Conservation (phyloP, 2,888 invertebrate genomes). For the Sycophila texana region DNA sequence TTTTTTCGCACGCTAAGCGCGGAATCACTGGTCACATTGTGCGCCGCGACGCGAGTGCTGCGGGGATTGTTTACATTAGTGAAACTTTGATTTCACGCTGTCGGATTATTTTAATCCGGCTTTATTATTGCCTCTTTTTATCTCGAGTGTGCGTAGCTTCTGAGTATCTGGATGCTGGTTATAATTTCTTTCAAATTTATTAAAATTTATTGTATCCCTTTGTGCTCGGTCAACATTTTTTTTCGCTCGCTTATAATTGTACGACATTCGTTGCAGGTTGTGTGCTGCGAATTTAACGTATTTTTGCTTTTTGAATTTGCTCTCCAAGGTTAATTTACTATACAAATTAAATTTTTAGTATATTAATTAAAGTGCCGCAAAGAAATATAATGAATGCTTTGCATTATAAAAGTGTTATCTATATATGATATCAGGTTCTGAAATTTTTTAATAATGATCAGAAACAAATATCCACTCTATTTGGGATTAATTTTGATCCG, state of each 20-base stretch:
- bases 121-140: slow-evolving; percentile 8
- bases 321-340: too few species aligned
- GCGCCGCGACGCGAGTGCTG: background rate
- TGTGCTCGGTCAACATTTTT: slow-evolving; percentile 53
- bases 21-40: slow-evolving; percentile 22
- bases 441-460: too few species aligned
- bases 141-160: background rate
- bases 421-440: too few species aligned
- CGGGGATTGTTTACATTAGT: slow-evolving; percentile 44
- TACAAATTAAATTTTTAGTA: too few species aligned
- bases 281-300: too few species aligned
- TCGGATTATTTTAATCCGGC: slow-evolving; percentile 50
- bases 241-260: slow-evolving; percentile 29
- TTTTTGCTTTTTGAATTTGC: too few species aligned
- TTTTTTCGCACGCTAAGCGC: slow-evolving; percentile 44
- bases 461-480: too few species aligned
- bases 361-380: too few species aligned
- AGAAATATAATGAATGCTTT: too few species aligned
- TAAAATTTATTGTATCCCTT: slow-evolving; percentile 28
- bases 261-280: background rate
- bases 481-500: too few species aligned
- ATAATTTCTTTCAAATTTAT: slow-evolving; percentile 39
- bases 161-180: slow-evolving; percentile 9
- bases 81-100: slow-evolving; percentile 51
- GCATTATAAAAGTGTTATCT: too few species aligned